phyloP scores from a whole-genome alignment of 2,888 invertebrate species.

The Therioaphis trifolii region DNA sequence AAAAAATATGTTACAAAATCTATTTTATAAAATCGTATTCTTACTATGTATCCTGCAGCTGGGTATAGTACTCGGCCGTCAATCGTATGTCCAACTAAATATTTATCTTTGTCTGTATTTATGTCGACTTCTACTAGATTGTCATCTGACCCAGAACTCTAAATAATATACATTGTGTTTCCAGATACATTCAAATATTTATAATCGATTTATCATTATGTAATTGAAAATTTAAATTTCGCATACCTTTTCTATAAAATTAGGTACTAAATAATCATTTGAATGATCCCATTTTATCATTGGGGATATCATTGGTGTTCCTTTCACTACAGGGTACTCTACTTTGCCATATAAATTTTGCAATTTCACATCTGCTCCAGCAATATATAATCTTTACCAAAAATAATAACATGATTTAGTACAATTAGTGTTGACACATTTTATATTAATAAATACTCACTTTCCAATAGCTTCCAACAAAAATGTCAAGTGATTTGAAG shows the following conservation, averaged over 20 bases:
- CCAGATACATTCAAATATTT: background rate
- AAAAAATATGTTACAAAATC: background rate
- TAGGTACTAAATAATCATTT: constrained; percentile 80
- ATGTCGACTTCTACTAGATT: constrained; percentile 61
- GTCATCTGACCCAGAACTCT: constrained; percentile 71
- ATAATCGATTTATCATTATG: too few species aligned
- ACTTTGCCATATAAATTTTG: constrained; percentile 81
- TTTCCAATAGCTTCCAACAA: constrained; percentile 76
- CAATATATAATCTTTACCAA: constrained; percentile 74
- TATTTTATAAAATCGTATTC: background rate
- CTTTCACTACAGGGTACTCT: constrained; percentile 84
- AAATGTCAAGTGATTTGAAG: constrained; percentile 71
- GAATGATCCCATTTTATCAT: constrained; percentile 89
- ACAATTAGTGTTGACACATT: background rate
- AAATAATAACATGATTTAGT: background rate
- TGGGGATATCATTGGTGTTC: constrained; percentile 86
- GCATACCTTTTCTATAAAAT: constrained; percentile 79
- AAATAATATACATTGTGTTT: constrained; percentile 65
- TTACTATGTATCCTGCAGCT: constrained; percentile 63
- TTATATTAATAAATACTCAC: constrained; percentile 68
- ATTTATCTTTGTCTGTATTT: constrained; percentile 61
- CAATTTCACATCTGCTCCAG: constrained; percentile 80
- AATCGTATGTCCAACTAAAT: constrained; percentile 63
- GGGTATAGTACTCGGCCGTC: constrained; percentile 63
- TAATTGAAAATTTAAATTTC: constrained; percentile 70